Base-by-base conservation (phyloP, 2,797 vertebrate species). In the Emys orbicularis region DNA sequence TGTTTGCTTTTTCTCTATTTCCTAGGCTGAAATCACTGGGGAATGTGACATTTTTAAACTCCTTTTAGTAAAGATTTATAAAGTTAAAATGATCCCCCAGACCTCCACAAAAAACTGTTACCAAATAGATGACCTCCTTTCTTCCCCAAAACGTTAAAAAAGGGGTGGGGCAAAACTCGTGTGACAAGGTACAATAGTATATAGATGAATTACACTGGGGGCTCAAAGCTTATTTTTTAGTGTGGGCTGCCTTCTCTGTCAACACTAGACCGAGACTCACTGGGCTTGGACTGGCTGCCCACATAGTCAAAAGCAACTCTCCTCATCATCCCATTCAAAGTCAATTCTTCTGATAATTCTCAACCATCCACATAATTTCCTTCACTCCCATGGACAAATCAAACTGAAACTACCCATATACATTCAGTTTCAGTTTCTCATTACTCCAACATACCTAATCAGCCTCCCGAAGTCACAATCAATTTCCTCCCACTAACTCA, bases 241-340 rank as follows among this genome's bases (percentile, higher is more conserved):
- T 79, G 21, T 84, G 47, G 31, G 2, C 13, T 84, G 10, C 59
- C n/a, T 87, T 77, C 44, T 29, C 10, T 77, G 27, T 29, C 27
- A 76, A 44, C 37, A 47, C 72, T 92, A 11, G 34, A 85, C 29
- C 5, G 53, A 80, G 34, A 31, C 2, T 8, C 88, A 90, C 59
- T 47, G 59, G 76, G 52, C 5, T 88, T 81, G 21, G 85, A 5
- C 41, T 94, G 21, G 19, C 29, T 3, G 1, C 8, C 92, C 37
- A n/a, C 3, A 27, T 7, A 77, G 13, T 76, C 68, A 0, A 5
- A 34, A 49, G 12, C 0, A 0, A 18, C 83, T 47, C 77, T 81
- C 87, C 5, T 72, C 79, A 52, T 91, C 83, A 47, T 21, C 90
- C 79, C 61, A 90, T 79, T 79, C 19, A 65, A 59, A 6, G 88